phyloP scores from a whole-genome alignment of 2,888 invertebrate species.

The Zootermopsis nevadensis region DNA sequence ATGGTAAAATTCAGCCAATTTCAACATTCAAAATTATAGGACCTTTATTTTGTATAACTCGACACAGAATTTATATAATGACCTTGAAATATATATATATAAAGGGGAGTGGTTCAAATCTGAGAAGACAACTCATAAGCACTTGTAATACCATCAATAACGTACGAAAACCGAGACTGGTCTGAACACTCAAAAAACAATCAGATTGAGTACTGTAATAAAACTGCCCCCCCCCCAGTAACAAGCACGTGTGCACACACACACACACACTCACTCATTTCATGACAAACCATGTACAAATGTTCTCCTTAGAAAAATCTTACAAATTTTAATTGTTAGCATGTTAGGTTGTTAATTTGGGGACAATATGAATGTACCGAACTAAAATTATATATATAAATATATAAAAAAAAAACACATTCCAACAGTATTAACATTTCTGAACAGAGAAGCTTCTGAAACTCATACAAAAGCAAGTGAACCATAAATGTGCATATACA shows the following conservation, averaged over 20 bases:
- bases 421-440: neutral
- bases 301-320: neutral
- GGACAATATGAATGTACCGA: neutral
- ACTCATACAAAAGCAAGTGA: no score
- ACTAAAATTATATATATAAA: neutral
- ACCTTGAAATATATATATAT: neutral
- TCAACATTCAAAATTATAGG: neutral
- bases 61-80: neutral
- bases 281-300: no score
- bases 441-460: neutral
- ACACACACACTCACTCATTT: no score
- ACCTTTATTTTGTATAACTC: conserved; percentile 1
- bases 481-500: neutral
- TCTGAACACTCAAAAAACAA: neutral
- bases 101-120: neutral
- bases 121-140: neutral
- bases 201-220: neutral
- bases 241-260: neutral
- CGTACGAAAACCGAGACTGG: neutral
- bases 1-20: conserved; percentile 6
- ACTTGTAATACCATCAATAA: neutral
- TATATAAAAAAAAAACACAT: neutral
- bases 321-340: neutral
- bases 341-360: neutral
- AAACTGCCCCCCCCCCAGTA: neutral